A percentile compares a stretch with the other conserved stretches of the same genome.
Conservation (phyloP, 2,113 vertebrate species). For the Reinhardtius hippoglossoides region DNA sequence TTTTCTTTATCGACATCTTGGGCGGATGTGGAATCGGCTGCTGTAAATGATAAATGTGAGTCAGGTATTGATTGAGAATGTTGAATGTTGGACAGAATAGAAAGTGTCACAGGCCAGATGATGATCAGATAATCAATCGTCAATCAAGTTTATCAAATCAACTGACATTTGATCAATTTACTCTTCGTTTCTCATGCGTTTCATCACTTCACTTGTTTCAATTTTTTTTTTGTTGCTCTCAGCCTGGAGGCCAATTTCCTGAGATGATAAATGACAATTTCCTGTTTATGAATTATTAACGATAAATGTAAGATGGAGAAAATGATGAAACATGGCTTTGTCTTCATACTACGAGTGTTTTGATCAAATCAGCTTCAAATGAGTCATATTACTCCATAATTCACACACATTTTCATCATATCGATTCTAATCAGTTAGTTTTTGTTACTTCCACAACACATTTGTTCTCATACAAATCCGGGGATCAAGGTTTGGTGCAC, state of each 20-base stretch:
- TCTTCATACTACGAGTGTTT: neutral
- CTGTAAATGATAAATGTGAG: neutral
- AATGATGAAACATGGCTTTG: neutral
- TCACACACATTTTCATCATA: neutral
- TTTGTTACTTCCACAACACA: neutral
- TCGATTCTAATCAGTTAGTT: neutral
- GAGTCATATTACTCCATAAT: no score
- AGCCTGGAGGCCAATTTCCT: neutral
- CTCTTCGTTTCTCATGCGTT: neutral
- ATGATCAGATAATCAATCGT: neutral
- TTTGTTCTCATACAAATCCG: no score
- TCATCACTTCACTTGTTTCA: neutral
- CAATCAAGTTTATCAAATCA: neutral
- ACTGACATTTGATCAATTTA: neutral
- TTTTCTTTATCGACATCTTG: no score
- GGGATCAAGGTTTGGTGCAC: no score
- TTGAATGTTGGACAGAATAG: neutral
- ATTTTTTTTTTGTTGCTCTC: neutral
- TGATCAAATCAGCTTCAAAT: neutral
- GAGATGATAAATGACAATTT: neutral
- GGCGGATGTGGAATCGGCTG: no score
- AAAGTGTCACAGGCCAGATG: neutral
- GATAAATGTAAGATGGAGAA: neutral
- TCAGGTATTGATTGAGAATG: neutral
- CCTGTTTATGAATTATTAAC: neutral